These are phyloP conservation scores for Silvanus unidentatus DNA, from an alignment of 2,888 invertebrate genomes.

Conservation along the genomic window DNA sequence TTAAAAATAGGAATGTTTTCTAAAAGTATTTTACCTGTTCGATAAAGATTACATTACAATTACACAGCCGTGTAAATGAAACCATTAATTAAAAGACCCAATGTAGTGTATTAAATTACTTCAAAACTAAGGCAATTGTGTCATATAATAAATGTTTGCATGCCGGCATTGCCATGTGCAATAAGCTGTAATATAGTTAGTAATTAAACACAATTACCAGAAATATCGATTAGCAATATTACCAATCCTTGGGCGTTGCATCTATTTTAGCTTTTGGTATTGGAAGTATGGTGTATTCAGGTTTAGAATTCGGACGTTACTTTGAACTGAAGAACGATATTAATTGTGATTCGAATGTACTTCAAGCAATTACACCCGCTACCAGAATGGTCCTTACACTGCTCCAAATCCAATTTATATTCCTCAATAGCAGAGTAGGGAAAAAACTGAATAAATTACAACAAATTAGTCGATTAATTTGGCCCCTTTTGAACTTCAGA, in stretches of 20 bases:
- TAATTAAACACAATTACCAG: slow-evolving; percentile 57
- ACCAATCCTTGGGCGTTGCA: neutral
- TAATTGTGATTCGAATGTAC: slow-evolving; percentile 57
- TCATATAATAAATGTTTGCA: too few species aligned
- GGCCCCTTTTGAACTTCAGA: slow-evolving; percentile 29
- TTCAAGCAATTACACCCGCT: slow-evolving; percentile 72
- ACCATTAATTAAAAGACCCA: too few species aligned
- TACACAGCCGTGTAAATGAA: too few species aligned
- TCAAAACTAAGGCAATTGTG: too few species aligned
- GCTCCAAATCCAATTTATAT: slow-evolving; percentile 89
- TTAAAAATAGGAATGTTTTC: too few species aligned
- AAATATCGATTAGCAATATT: slow-evolving; percentile 1
- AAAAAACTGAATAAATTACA: neutral
- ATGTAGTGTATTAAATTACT: too few species aligned
- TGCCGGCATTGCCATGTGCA: slow-evolving; percentile 13
- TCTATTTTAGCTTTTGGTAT: slow-evolving; percentile 83
- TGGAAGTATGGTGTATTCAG: slow-evolving; percentile 95
- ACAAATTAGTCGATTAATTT: slow-evolving; percentile 2
- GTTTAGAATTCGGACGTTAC: slow-evolving; percentile 90
- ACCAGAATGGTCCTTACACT: slow-evolving; percentile 79
- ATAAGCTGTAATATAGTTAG: slow-evolving; percentile 45
- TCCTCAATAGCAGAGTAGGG: slow-evolving; percentile 73
- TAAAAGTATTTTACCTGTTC: neutral
- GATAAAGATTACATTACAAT: too few species aligned
- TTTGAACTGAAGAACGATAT: slow-evolving; percentile 80